phyloP scores from a whole-genome alignment of 2,113 vertebrate genomes.

The Columbina picui region DNA sequence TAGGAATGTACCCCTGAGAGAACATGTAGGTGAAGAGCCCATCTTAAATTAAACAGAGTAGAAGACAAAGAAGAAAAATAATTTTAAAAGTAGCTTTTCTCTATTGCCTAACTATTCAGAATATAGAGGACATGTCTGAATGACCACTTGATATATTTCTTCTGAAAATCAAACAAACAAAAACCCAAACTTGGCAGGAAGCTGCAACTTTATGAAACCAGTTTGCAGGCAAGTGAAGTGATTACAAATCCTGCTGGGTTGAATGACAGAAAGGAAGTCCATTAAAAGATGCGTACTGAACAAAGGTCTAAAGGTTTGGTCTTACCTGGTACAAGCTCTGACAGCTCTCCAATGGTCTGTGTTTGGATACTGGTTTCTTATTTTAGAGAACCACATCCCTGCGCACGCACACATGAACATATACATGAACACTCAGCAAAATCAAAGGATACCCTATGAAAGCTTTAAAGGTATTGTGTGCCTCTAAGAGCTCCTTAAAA shows the following conservation, averaged over 20 bases:
- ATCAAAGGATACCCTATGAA: neutral
- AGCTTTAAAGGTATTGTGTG: neutral
- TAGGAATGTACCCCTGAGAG: neutral
- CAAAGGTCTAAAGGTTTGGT: neutral
- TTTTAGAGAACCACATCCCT: neutral
- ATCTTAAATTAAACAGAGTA: neutral
- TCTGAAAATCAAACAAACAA: neutral
- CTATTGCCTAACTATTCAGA: neutral
- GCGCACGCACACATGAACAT: fast-evolving
- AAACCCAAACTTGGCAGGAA: neutral
- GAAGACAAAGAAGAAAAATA: neutral
- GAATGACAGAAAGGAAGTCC: neutral
- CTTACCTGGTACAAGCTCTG: neutral
- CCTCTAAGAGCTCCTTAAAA: neutral
- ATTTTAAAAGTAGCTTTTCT: neutral
- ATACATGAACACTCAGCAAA: neutral
- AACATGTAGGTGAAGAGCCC: neutral
- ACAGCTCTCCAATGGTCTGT: neutral
- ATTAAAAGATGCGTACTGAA: neutral
- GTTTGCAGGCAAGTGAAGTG: neutral
- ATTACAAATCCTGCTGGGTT: neutral
- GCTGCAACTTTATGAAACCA: slow-evolving; percentile 8
- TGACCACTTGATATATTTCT: neutral
- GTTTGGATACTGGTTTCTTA: neutral
- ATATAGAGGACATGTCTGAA: neutral